Base-by-base conservation (phyloP, 1,140 invertebrate species). In the Macrobrachium rosenbergii region DNA sequence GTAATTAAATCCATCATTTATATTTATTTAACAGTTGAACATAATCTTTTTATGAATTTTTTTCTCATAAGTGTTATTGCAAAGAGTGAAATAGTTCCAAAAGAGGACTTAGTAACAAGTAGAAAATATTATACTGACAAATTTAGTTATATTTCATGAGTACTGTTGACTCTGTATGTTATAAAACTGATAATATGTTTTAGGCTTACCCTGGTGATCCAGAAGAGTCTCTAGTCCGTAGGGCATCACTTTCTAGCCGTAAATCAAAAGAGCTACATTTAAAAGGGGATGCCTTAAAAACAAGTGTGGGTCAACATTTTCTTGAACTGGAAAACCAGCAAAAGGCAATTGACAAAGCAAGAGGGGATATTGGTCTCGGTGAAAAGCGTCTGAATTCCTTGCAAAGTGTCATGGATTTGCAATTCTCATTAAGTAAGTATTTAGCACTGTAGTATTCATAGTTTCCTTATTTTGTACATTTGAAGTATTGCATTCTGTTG, bases 201-300 rank as follows among this genome's bases (percentile, higher is more conserved):
- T 64, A 91, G 90, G 91, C 90, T 10, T 91, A 91, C 90, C 91
- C 91, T 14, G 90, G 87, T 6, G 88, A 88, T 37, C 80, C 83
- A 23, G 89, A 89, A 37, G 69, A 87, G 28, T 90, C 90, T 16
- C 64, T 90, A 12, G 82, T 90, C 7, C 87, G 90, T 19, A 85
- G 85, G 76, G 90, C 90, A n/a, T 64, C 63, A 28, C n/a, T 75
- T 21, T 90, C 90, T 21, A 62, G 80, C 17, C 72, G 82, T 11
- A 89, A 86, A 43, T 90, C 90, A 8, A 45, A 89, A 16, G 86
- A 90, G n/a, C 80, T 90, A 23, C 69, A 83, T 10, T 82, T 79
- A 28, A 88, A 90, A 45, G 88, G 89, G 3, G 81, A 89, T 6
- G 43, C 64, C n/a, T 79, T 90, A 19, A 80, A 82, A 59, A n/a